These are phyloP conservation scores for Sphaerodactylus townsendi DNA, from an alignment of 2,113 vertebrate species.

Conservation along the genomic window DNA sequence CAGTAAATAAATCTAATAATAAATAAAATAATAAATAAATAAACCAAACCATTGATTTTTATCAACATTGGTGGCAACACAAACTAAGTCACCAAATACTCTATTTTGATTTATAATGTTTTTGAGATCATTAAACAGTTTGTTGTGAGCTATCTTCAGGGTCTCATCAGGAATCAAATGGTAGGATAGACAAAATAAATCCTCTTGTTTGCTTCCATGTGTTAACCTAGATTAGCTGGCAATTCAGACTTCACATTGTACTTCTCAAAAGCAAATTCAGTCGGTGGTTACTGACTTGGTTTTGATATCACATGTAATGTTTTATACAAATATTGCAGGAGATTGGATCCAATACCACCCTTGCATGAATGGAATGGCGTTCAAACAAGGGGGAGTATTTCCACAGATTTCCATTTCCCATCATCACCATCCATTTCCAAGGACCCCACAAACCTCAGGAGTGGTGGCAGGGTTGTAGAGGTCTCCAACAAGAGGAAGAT, in stretches of 20 bases:
- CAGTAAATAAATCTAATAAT: too few relatives aligned
- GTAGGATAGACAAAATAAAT: background rate
- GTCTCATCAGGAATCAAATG: background rate
- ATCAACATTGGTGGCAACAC: background rate
- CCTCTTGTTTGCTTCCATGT: background rate
- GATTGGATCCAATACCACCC: too few relatives aligned
- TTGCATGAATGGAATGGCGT: too few relatives aligned
- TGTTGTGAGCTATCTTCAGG: background rate
- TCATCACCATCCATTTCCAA: too few relatives aligned
- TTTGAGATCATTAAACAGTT: background rate
- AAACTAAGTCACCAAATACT: background rate
- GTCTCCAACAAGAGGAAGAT: too few relatives aligned
- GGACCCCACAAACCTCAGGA: too few relatives aligned
- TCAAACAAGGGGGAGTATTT: too few relatives aligned
- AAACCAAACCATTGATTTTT: too few relatives aligned
- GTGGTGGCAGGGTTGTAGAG: too few relatives aligned
- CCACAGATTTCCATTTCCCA: too few relatives aligned
- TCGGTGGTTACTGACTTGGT: background rate
- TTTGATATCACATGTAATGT: background rate
- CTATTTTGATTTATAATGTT: background rate
- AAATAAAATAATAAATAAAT: too few relatives aligned
- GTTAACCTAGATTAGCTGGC: background rate
- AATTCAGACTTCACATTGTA: background rate
- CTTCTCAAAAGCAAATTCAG: background rate
- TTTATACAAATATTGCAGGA: too few relatives aligned